Evolutionary conservation across 37 sponge, comb jelly and placozoan species (phyloP).

Genomic region (Mnemiopsis leidyi): DNA sequence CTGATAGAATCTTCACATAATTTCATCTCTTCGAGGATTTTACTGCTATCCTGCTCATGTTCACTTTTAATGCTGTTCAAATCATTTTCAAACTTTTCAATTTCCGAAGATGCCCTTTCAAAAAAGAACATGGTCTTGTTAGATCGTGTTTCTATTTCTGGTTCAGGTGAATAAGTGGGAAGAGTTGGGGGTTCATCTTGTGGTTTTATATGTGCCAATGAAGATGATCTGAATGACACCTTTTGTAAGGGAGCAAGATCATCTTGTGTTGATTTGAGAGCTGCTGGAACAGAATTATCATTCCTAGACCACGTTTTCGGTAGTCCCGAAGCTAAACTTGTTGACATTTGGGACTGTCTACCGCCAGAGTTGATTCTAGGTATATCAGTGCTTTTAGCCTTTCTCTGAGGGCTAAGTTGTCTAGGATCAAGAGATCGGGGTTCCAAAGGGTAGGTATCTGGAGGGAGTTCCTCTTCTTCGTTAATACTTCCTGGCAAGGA

Average conservation of each 20-base stretch:
- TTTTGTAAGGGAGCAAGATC: neutral
- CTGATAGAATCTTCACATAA: neutral
- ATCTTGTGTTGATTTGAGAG: neutral
- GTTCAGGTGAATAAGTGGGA: neutral
- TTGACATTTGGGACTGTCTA: neutral
- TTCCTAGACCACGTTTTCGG: neutral
- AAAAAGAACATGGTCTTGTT: neutral
- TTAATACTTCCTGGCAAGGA: neutral
- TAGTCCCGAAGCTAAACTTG: neutral
- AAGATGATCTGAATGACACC: neutral
- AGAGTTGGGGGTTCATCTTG: neutral
- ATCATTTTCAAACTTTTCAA: neutral
- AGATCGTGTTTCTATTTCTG: neutral
- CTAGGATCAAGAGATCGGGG: neutral
- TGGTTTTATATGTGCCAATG: neutral
- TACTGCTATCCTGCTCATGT: neutral
- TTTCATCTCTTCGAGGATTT: neutral
- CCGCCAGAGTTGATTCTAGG: neutral
- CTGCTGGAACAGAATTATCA: neutral
- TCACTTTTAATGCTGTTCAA: neutral
- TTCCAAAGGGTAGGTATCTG: neutral
- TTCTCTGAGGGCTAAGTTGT: neutral
- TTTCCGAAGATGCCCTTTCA: neutral
- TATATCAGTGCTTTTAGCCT: neutral
- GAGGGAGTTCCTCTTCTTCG: conserved; percentile 33